phyloP scores from a whole-genome alignment of 1,140 invertebrate species.

The Antheraea mylitta region DNA sequence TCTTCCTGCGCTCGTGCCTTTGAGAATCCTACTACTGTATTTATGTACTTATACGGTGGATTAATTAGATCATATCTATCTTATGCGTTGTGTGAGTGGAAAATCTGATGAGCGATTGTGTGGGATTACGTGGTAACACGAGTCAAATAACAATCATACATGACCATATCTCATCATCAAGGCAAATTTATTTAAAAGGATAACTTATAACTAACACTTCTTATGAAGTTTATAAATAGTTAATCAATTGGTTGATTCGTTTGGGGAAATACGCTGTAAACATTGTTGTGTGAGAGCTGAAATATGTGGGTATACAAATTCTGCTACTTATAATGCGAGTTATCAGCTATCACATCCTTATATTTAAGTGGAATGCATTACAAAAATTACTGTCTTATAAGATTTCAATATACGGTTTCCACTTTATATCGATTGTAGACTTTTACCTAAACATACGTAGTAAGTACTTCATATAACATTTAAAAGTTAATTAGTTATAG shows the following conservation, averaged over 20 bases:
- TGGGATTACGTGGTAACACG: neutral
- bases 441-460: no score
- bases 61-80: neutral
- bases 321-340: no score
- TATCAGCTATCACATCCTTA: no score
- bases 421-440: no score
- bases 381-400: no score
- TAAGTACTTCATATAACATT: no score
- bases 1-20: conserved; percentile 33
- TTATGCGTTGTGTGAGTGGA: neutral
- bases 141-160: neutral
- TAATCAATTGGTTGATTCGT: neutral
- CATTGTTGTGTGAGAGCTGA: neutral
- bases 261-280: neutral
- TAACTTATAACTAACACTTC: neutral
- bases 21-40: conserved; percentile 3
- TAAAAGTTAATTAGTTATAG: no score
- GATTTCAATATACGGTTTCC: no score
- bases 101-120: neutral
- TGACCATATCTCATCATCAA: neutral
- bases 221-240: neutral
- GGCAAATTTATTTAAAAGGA: neutral
- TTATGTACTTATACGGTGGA: neutral
- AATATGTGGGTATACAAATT: neutral
- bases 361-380: no score